Conservation (phyloP, 1,140 invertebrate genomes). For the Dendrolimus punctatus region DNA sequence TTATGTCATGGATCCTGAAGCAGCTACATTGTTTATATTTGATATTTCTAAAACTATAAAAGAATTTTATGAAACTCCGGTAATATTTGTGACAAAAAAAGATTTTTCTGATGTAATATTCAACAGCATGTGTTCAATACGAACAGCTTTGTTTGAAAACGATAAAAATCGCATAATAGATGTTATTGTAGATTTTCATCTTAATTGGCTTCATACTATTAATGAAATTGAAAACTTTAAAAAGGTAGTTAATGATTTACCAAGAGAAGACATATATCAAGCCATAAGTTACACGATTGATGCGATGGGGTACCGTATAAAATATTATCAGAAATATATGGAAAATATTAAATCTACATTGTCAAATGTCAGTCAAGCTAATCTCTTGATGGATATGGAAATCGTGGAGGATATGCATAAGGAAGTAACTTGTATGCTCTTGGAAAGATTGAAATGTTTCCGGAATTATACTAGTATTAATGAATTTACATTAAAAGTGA, state of each 20-base stretch:
- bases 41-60: slow-evolving; percentile 54
- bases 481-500: slow-evolving; percentile 42
- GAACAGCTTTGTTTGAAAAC: slow-evolving; percentile 28
- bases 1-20: not conserved
- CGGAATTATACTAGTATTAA: slow-evolving; percentile 29
- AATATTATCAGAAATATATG: slow-evolving; percentile 51
- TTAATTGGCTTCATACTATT: slow-evolving; percentile 50
- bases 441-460: slow-evolving; percentile 45
- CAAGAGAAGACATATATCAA: slow-evolving; percentile 40
- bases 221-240: slow-evolving; percentile 50
- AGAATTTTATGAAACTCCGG: slow-evolving; percentile 50
- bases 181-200: slow-evolving; percentile 47
- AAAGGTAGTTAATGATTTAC: slow-evolving; percentile 28
- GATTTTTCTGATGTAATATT: slow-evolving; percentile 54
- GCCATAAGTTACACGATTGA: slow-evolving; percentile 50
- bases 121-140: slow-evolving; percentile 42
- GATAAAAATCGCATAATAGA: slow-evolving; percentile 39
- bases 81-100: slow-evolving; percentile 49
- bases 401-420: slow-evolving; percentile 60
- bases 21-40: slow-evolving; percentile 31
- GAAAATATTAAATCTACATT: slow-evolving; percentile 29
- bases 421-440: slow-evolving; percentile 30
- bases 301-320: slow-evolving; percentile 33
- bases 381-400: slow-evolving; percentile 46
- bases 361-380: slow-evolving; percentile 32